These are phyloP conservation scores for Allygus modestus DNA, from an alignment of 2,888 invertebrate genomes.

Conservation along the genomic window DNA sequence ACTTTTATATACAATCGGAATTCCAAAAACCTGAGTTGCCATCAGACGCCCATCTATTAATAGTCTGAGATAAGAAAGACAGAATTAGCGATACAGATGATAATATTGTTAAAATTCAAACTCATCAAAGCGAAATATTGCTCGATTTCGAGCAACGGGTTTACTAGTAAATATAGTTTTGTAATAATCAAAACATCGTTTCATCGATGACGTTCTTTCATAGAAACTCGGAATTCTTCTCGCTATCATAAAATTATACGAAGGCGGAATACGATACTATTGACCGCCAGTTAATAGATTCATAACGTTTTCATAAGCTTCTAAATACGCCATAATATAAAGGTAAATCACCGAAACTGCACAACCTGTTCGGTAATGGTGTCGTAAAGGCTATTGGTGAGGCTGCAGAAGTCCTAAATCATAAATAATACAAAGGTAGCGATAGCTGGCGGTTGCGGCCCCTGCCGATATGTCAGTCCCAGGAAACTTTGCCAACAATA, in stretches of 20 bases:
- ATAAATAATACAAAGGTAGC: conserved; percentile 55
- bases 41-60: no score
- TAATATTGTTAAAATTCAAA: no score
- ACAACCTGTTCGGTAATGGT: conserved; percentile 48
- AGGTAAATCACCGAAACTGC: conserved; percentile 50
- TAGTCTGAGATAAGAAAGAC: no score
- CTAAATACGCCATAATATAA: conserved; percentile 37
- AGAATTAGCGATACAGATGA: no score
- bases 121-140: no score
- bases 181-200: no score
- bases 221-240: neutral
- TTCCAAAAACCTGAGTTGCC: no score
- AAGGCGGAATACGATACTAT: neutral
- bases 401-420: conserved; percentile 46
- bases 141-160: no score
- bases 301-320: conserved; percentile 47
- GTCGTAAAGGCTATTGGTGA: conserved; percentile 52
- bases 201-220: no score
- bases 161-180: no score
- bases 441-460: neutral
- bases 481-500: neutral
- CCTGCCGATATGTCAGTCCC: neutral
- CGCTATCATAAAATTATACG: conserved; percentile 24
- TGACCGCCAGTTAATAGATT: conserved; percentile 35
- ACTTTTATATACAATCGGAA: no score